Evolutionary conservation across 37 sponge, comb jelly and placozoan species (phyloP), one percentile per base, ranked within the genome.

Genomic region (Axinella damicornis): DNA sequence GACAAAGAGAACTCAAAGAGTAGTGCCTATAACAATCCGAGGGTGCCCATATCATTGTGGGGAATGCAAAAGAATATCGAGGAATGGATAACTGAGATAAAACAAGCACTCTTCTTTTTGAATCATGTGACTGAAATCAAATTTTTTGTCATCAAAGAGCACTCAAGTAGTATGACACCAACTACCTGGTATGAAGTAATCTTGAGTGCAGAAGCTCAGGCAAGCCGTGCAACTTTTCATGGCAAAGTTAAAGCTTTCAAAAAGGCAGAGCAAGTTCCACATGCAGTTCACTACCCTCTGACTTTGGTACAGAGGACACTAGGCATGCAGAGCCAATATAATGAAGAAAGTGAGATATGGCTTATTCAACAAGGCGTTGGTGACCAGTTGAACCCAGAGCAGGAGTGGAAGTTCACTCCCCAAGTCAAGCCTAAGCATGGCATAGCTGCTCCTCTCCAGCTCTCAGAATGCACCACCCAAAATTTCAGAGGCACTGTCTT

Each of bases 31-130:
- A 46, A 46, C 9, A 46, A 46, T 46, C 46, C 46, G 9, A 46
- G 46, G 6, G 9, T 46, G 46, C 36, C 59, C 25, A 18, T 86
- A 2, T 58, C 61, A 71, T 66, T 79, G 14, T 2, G 1, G 0
- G 65, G 69, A 27, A 57, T 90, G 86, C 55, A 74, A 20, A 12
- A n/a, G 25, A 6, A 57, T 9, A 61, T 90, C 24, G 15, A 75
- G 6, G 28, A 74, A 2, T 90, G 91, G 91, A 61, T 60, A 40
- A 81, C 86, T 24, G 28, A 68, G 14, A 74, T 90, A 53, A 90
- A 85, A 41, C 38, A 75, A 24, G 68, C 91, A 34, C 77, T 90
- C 69, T 53, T 90, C 34, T 90, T 90, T 70, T 77, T 90, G 5
- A 80, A 90, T 60, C 32, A 80, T 76, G 65, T 90, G 19, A 80